Percentiles rank a stretch among this genome's conserved stretches.
phyloP scores from a whole-genome alignment of 2,797 vertebrate species.

The Sebastes minor region DNA sequence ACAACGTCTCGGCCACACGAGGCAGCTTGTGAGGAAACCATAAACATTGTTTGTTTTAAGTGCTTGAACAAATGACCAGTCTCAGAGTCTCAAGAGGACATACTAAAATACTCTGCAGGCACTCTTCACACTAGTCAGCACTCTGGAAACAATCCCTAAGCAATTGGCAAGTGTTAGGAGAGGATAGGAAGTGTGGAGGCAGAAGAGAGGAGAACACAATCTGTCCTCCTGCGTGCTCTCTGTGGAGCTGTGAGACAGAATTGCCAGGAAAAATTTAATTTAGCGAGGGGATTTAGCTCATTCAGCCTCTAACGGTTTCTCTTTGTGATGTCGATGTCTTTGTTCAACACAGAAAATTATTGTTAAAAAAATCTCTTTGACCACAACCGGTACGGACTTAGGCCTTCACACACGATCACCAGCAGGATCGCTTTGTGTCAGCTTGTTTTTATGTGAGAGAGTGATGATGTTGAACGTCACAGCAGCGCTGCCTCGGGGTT shows the following conservation, averaged over 20 bases:
- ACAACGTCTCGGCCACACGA: neutral
- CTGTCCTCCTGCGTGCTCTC: conserved; percentile 57
- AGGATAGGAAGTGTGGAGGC: conserved; percentile 47
- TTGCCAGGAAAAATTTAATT: conserved; percentile 51
- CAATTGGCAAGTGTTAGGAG: conserved; percentile 45
- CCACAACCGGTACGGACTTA: conserved; percentile 17
- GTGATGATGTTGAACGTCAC: conserved; percentile 22
- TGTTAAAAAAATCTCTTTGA: neutral
- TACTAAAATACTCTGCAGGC: conserved; percentile 6
- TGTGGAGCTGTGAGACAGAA: conserved; percentile 44
- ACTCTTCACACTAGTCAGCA: conserved; percentile 35
- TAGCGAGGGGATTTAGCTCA: conserved; percentile 45
- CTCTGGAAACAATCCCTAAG: conserved; percentile 34
- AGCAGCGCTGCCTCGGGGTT: conserved; percentile 11
- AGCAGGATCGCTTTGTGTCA: conserved; percentile 25
- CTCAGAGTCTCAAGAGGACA: conserved; percentile 9
- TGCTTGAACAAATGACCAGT: conserved; percentile 15
- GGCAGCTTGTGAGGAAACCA: neutral
- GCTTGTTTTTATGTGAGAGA: conserved; percentile 12
- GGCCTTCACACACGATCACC: conserved; percentile 15
- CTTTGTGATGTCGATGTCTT: conserved; percentile 36
- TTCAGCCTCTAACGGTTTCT: conserved; percentile 25
- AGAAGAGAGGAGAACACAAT: conserved; percentile 55
- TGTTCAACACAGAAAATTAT: conserved; percentile 19
- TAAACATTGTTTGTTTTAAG: neutral